phyloP scores from a whole-genome alignment of 2,113 vertebrate genomes.

The Natator depressus region DNA sequence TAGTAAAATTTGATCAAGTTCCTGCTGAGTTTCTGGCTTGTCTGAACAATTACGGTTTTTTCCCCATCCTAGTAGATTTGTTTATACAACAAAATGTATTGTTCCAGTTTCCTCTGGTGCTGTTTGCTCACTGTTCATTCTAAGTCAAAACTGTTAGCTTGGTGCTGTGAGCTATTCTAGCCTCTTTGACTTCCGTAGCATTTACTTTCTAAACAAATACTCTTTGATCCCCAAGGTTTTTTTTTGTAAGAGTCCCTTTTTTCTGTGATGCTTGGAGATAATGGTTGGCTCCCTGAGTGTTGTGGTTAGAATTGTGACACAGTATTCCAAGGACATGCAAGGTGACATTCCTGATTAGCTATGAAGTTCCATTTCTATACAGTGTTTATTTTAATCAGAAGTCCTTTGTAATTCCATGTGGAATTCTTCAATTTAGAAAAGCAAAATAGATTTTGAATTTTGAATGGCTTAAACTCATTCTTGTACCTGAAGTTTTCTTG shows the following conservation, averaged over 20 bases:
- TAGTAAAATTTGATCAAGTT: neutral
- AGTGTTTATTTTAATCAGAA: neutral
- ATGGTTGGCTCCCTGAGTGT: neutral
- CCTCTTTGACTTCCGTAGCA: neutral
- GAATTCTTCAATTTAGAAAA: neutral
- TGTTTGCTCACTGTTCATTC: slow-evolving; percentile 34
- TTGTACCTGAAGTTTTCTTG: neutral
- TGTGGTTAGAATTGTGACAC: neutral
- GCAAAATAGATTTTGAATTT: neutral
- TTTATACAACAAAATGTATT: neutral
- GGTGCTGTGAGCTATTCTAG: neutral
- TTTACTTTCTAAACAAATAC: neutral
- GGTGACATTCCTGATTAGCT: neutral
- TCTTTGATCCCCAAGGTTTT: neutral
- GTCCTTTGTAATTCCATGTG: neutral
- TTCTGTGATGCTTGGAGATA: neutral
- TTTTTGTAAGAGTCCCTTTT: neutral
- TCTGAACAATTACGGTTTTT: neutral
- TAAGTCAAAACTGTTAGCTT: neutral
- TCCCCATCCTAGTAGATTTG: neutral
- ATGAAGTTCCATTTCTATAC: neutral
- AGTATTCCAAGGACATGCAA: neutral
- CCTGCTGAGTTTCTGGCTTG: neutral
- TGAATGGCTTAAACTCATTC: neutral
- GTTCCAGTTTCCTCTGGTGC: rapidly evolving